Evolutionary conservation across 2,797 vertebrate species (phyloP).

Genomic region (Platalea minor): DNA sequence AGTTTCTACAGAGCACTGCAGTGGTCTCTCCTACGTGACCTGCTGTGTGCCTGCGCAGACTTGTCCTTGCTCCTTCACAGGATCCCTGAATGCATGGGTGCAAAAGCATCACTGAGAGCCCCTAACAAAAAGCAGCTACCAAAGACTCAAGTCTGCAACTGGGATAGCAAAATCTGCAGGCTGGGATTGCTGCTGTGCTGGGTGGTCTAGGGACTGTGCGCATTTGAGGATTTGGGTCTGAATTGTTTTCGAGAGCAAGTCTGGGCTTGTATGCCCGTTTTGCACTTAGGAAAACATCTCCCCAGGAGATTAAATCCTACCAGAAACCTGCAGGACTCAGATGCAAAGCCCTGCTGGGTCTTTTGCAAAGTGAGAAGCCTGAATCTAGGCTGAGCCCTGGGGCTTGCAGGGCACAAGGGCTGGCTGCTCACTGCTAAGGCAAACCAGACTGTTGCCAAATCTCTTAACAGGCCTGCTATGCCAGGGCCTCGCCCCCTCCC

Average conservation of each 20-base stretch:
- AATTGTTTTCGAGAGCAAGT: neutral
- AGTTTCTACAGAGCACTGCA: neutral
- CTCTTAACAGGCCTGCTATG: neutral
- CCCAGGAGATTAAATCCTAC: neutral
- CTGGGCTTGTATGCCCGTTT: accelerated
- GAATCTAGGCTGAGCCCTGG: neutral
- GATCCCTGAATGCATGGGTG: neutral
- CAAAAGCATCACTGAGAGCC: neutral
- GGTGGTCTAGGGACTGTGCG: neutral
- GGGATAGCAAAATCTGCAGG: neutral
- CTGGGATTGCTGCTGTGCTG: neutral
- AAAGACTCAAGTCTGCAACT: neutral
- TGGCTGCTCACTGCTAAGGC: neutral
- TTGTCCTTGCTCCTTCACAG: neutral
- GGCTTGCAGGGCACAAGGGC: neutral
- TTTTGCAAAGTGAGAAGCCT: neutral
- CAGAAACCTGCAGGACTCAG: neutral
- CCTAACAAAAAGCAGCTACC: neutral
- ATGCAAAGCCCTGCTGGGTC: neutral
- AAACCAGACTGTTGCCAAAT: neutral
- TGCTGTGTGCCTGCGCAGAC: neutral
- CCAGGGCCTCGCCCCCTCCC: no score
- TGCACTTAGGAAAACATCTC: neutral
- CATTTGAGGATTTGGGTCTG: neutral
- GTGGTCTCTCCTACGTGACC: neutral